phyloP scores from a whole-genome alignment of 2,113 vertebrate genomes.

The Sula dactylatra region DNA sequence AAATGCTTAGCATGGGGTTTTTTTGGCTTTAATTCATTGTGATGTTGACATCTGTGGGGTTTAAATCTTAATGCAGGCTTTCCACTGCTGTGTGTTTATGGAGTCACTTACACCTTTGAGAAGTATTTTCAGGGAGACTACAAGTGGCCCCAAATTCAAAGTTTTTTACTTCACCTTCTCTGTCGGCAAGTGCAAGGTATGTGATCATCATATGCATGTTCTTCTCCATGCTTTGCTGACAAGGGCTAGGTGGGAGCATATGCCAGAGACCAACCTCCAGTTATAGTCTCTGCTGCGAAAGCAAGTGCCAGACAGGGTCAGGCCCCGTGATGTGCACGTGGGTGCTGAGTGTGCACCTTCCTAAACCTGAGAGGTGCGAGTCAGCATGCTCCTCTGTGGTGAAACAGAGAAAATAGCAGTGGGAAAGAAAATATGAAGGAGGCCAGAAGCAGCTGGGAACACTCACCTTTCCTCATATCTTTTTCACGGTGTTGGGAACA shows the following conservation, averaged over 20 bases:
- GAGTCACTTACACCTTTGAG: background rate
- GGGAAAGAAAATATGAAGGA: background rate
- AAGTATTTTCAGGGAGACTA: background rate
- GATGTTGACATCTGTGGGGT: background rate
- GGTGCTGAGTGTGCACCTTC: background rate
- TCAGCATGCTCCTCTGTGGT: background rate
- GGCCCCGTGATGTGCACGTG: rapidly evolving
- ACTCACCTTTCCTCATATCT: background rate
- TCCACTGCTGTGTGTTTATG: background rate
- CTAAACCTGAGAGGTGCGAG: background rate
- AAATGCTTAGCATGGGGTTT: background rate
- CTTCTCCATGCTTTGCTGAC: background rate
- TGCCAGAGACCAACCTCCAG: rapidly evolving
- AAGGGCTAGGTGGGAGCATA: background rate
- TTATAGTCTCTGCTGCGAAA: rapidly evolving
- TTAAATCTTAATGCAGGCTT: background rate
- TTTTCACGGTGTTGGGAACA: background rate
- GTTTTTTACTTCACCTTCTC: background rate
- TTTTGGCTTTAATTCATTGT: background rate
- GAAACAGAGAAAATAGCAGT: background rate
- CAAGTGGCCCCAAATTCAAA: background rate
- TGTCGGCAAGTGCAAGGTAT: background rate
- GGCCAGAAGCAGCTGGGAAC: background rate
- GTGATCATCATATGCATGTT: rapidly evolving
- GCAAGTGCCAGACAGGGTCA: background rate